Percentiles rank a stretch among this genome's conserved stretches.
Conservation (phyloP, 23 tunicate genomes). For the Diplosoma virens region DNA sequence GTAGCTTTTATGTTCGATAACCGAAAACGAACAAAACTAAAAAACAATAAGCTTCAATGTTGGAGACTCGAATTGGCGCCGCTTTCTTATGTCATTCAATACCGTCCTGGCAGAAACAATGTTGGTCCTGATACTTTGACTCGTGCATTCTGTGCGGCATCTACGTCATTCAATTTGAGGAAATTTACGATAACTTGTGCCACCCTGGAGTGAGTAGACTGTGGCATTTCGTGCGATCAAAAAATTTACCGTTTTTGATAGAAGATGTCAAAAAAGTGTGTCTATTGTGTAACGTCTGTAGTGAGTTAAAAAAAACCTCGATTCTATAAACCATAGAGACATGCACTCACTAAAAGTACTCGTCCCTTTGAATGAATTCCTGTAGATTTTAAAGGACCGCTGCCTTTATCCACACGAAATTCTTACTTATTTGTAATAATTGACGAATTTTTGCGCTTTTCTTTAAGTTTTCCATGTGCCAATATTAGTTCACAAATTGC, state of each 20-base stretch:
- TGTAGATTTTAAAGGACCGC: not conserved
- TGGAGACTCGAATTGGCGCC: not conserved
- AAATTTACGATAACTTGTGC: slow-evolving; percentile 13
- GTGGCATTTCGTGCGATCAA: slow-evolving; percentile 21
- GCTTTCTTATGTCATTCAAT: not conserved
- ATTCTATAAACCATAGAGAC: not conserved
- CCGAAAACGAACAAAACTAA: not conserved
- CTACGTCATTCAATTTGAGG: not conserved
- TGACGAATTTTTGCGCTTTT: slow-evolving; percentile 2
- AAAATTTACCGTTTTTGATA: slow-evolving; percentile 19
- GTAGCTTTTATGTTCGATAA: slow-evolving; percentile 11
- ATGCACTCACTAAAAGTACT: slow-evolving; percentile 20
- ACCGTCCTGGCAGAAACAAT: slow-evolving; percentile 7
- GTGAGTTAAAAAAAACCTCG: slow-evolving; percentile 16
- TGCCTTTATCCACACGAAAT: not conserved
- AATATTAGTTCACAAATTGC: no score
- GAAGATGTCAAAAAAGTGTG: slow-evolving; percentile 27
- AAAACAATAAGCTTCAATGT: not conserved
- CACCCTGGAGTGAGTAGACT: slow-evolving; percentile 30
- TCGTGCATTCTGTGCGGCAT: not conserved
- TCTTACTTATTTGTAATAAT: not conserved
- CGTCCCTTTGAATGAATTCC: not conserved
- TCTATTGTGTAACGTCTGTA: not conserved
- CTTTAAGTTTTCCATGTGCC: slow-evolving; percentile 15
- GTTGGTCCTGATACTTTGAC: slow-evolving; percentile 26